Conservation (phyloP, 2,113 vertebrate species). For the Ranitomeya imitator region DNA sequence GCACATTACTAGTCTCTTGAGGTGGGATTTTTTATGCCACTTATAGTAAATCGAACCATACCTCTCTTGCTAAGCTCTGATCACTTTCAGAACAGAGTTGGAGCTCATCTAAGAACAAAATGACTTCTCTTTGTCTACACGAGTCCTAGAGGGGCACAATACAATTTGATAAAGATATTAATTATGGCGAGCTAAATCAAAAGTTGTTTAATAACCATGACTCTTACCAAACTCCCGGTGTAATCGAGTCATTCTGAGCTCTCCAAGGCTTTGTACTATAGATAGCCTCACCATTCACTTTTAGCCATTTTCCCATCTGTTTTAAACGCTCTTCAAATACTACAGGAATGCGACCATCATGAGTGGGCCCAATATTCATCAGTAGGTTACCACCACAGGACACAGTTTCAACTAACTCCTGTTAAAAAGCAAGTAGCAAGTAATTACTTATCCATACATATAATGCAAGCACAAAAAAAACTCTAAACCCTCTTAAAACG, state of each 20-base stretch:
- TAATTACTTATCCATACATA: not conserved
- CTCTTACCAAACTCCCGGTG: constrained; percentile 81
- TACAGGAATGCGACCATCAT: constrained; percentile 81
- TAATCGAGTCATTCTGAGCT: constrained; percentile 82
- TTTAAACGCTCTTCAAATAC: constrained; percentile 89
- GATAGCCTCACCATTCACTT: constrained; percentile 87
- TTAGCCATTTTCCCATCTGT: constrained; percentile 90
- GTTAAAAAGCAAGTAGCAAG: constrained; percentile 43
- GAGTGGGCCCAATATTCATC: constrained; percentile 91
- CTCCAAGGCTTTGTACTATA: constrained; percentile 86
- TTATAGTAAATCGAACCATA: too few species aligned
- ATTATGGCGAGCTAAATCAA: too few species aligned
- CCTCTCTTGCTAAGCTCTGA: too few species aligned
- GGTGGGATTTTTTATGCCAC: too few species aligned
- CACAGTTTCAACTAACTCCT: constrained; percentile 87
- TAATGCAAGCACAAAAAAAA: not conserved
- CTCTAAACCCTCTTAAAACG: too few species aligned
- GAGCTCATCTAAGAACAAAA: too few species aligned
- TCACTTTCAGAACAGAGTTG: too few species aligned
- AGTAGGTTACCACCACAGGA: constrained; percentile 93
- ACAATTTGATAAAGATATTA: too few species aligned
- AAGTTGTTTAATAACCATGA: too few species aligned
- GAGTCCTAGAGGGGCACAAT: too few species aligned
- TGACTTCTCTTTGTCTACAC: too few species aligned
- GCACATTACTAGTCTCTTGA: too few species aligned